A percentile compares a stretch with the other conserved stretches of the same genome.
These are phyloP conservation scores for Trachymyrmex cornetzi DNA, from an alignment of 1,140 invertebrate species.

Conservation along the genomic window DNA sequence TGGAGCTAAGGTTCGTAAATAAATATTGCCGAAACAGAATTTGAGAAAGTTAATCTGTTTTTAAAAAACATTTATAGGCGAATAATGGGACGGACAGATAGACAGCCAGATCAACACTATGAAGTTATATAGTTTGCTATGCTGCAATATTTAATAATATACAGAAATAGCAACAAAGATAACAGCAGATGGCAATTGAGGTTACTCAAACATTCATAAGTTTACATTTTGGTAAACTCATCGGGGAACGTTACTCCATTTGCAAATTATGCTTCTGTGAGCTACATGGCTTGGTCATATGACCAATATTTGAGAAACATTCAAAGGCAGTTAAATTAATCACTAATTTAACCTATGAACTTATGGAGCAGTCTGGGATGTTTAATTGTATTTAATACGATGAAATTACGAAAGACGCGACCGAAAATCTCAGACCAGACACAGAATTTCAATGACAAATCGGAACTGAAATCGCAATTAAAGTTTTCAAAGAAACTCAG, in stretches of 20 bases:
- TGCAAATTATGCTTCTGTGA: conserved; percentile 36
- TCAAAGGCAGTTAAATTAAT: conserved; percentile 52
- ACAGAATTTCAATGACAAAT: conserved; percentile 58
- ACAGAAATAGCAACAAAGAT: conserved; percentile 2
- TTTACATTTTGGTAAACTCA: conserved; percentile 27
- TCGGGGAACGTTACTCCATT: conserved; percentile 19
- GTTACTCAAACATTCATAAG: conserved; percentile 39
- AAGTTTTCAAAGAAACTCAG: conserved; percentile 37
- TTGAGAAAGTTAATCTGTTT: no score
- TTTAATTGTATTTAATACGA: conserved; percentile 50
- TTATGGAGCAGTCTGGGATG: not conserved
- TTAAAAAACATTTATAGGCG: no score
- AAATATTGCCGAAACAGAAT: no score
- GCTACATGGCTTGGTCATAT: not conserved
- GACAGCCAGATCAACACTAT: no score
- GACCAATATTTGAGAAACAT: conserved; percentile 52
- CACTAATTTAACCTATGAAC: conserved; percentile 25
- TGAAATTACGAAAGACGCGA: not conserved
- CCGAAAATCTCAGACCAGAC: conserved; percentile 19
- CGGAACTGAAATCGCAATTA: conserved; percentile 45
- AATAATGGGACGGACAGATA: no score
- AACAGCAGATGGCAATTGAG: conserved; percentile 8
- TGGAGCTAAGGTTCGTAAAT: no score
- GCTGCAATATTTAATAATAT: not conserved
- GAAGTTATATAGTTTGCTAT: no score